phyloP scores from a whole-genome alignment of 1,140 invertebrate species.

The Bombus balteatus region DNA sequence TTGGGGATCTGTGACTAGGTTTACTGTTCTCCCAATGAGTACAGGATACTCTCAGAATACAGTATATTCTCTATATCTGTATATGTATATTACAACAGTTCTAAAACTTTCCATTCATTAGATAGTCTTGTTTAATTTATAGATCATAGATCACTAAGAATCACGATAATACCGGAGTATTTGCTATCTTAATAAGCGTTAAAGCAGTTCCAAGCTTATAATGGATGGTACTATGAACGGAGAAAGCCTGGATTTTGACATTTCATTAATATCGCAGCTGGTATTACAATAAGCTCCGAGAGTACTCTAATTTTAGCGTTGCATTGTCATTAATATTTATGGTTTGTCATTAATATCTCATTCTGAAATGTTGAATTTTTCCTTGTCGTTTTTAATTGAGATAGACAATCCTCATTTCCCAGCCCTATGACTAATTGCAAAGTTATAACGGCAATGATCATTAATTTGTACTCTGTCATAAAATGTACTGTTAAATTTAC shows the following conservation, averaged over 20 bases:
- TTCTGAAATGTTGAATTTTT: neutral
- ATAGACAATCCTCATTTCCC: neutral
- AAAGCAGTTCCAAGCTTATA: neutral
- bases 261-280: neutral
- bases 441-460: neutral
- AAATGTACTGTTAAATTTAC: no score
- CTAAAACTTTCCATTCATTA: neutral
- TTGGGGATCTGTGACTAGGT: no score
- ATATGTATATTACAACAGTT: no score
- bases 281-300: neutral
- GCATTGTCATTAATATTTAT: neutral
- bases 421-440: neutral
- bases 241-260: slow-evolving; percentile 2
- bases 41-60: no score
- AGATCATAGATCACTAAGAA: no score
- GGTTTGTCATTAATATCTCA: neutral
- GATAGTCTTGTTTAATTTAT: neutral
- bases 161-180: neutral
- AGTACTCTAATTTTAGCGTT: neutral
- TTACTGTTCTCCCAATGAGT: no score
- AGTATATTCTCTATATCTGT: no score
- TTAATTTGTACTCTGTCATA: neutral
- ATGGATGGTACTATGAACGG: neutral
- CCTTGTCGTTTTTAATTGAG: neutral
- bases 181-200: neutral